Evolutionary conservation across 2,797 vertebrate genomes (phyloP), one percentile per base, ranked within the genome.

Genomic region (Thalassophryne amazonica): DNA sequence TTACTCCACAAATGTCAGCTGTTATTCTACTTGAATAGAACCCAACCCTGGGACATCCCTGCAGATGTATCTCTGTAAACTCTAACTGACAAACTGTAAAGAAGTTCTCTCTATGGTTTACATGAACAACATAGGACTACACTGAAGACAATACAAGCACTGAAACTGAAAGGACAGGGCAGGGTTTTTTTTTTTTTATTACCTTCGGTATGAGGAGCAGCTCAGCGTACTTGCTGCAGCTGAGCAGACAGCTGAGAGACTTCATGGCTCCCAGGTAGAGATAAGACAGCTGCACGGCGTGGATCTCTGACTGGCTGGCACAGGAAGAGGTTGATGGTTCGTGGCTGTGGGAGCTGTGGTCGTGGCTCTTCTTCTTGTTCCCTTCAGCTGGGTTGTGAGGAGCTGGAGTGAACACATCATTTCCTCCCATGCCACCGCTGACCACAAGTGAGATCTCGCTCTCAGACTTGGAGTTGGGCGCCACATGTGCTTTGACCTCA

Each of bases 211-310:
- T 95, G n/a, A 99, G 89, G 36, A 99, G 86, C 24, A 99, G 89
- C 58, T 99, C 97, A 0, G 96, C 96, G 1, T 98, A 99, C 79
- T 98, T 98, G 86, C 96, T 98, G 69, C 96, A 99, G 81, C 96
- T 97, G 6, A 99, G 92, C 67, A 99, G 92, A 15, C 93, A 91
- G 4, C 96, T 95, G 22, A 99, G 92, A 1, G 94, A 90, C 84
- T 99, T 99, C 96, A 98, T 98, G 56, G 97, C 95, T 30, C 96
- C 95, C 1, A 99, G 91, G 76, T 95, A 98, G 34, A 99, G 93
- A 35, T 96, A 98, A 8, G 97, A 98, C 2, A 98, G 86, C 81
- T 99, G 96, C 18, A 99, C 93, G 0, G 95, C 95, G 43, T 95
- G 91, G 56, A 96, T 93, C 84, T 99, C 97, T 0, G 95, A 92